Conservation (phyloP, 2,113 vertebrate genomes). For the Mormyrus iriodes region DNA sequence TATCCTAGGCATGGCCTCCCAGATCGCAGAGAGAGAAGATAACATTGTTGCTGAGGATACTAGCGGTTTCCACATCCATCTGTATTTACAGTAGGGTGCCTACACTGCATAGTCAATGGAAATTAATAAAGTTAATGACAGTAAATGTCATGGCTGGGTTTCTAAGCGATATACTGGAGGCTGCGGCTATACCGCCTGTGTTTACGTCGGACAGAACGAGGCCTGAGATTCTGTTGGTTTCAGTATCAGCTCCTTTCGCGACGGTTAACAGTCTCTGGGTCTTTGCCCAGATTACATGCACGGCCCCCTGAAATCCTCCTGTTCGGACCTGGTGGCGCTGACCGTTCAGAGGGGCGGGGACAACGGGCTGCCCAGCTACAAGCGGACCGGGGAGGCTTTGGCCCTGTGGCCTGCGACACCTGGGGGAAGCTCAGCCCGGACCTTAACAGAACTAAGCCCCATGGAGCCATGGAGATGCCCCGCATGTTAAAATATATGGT, state of each 20-base stretch:
- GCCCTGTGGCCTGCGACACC: constrained; percentile 51
- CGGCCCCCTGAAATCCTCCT: constrained; percentile 72
- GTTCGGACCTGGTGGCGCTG: constrained; percentile 73
- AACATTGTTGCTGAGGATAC: constrained; percentile 81
- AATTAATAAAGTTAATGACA: neutral
- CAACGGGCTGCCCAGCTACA: constrained; percentile 77
- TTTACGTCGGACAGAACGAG: neutral
- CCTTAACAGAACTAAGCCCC: constrained; percentile 45
- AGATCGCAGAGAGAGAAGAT: constrained; percentile 83
- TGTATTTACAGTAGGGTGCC: neutral
- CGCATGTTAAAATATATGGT: too few relatives aligned
- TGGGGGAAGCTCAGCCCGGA: constrained; percentile 64
- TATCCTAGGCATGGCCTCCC: constrained; percentile 89
- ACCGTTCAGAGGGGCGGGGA: constrained; percentile 82
- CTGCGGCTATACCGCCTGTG: neutral
- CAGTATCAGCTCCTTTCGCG: neutral
- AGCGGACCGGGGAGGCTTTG: constrained; percentile 59
- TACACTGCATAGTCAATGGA: neutral
- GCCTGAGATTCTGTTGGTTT: neutral
- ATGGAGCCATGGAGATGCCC: constrained; percentile 32
- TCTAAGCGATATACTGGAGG: neutral
- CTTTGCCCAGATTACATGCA: constrained; percentile 82
- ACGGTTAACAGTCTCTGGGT: neutral
- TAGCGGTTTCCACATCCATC: constrained; percentile 52
- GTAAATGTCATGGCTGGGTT: neutral